Conservation (phyloP, 2,113 vertebrate genomes). For the Pardalotus punctatus region DNA sequence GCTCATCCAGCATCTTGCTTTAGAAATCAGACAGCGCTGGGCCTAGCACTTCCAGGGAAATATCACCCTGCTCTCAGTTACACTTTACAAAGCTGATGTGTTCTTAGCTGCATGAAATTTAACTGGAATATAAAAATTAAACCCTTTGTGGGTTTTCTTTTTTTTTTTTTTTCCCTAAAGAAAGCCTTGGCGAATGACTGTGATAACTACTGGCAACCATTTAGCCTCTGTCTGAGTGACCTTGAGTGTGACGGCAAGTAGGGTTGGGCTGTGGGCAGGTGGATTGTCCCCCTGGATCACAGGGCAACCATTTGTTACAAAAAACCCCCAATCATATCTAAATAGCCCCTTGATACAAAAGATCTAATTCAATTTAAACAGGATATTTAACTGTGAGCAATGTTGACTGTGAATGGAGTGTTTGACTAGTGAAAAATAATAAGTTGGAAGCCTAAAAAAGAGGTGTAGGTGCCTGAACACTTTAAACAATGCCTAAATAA, state of each 20-base stretch:
- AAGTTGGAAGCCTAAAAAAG: neutral
- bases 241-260: neutral
- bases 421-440: neutral
- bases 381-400: neutral
- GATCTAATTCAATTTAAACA: neutral
- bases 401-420: neutral
- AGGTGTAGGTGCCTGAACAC: neutral
- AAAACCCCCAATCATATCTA: neutral
- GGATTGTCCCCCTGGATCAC: neutral
- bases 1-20: neutral
- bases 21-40: neutral
- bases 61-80: neutral
- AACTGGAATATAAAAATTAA: neutral
- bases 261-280: neutral
- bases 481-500: neutral
- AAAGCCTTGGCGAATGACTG: neutral
- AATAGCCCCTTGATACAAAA: neutral
- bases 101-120: neutral
- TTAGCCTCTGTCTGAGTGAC: neutral
- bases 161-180: neutral
- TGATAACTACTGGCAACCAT: neutral
- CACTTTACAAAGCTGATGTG: neutral
- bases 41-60: neutral
- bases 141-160: rapidly evolving
- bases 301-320: neutral